A percentile compares a stretch with the other conserved stretches of the same genome.
These are phyloP conservation scores for Caenorhabditis japonica DNA, from an alignment of 2,888 invertebrate species.

Conservation along the genomic window DNA sequence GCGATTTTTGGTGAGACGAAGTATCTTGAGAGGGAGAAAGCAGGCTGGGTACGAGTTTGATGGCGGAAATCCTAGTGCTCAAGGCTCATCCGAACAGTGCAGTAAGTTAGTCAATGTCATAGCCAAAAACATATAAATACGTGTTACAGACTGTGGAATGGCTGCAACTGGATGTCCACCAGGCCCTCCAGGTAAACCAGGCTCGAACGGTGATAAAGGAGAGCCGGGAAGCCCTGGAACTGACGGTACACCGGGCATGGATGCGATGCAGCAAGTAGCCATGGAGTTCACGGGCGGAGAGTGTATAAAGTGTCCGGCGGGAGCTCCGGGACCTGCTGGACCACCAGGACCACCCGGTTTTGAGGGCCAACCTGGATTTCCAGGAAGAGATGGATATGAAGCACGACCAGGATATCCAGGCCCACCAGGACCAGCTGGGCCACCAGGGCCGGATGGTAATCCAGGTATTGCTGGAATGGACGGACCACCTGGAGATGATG, in stretches of 20 bases:
- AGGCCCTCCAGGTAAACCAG: constrained; percentile 16
- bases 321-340: constrained; percentile 41
- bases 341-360: constrained; percentile 41
- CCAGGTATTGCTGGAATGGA: constrained; percentile 21
- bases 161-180: constrained; percentile 25
- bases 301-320: constrained; percentile 40
- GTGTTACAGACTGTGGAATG: constrained; percentile 12
- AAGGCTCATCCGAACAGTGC: constrained; percentile 8
- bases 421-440: constrained; percentile 39
- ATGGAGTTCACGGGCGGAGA: constrained; percentile 39
- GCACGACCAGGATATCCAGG: constrained; percentile 35
- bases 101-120: constrained; percentile 4
- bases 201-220: constrained; percentile 18
- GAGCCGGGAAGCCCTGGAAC: constrained; percentile 23
- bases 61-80: constrained; percentile 5
- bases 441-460: constrained; percentile 22
- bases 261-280: constrained; percentile 43
- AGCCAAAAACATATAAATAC: background rate
- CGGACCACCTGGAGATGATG: constrained; percentile 32
- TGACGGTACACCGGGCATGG: constrained; percentile 32
- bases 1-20: constrained; percentile 16
- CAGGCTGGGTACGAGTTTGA: constrained; percentile 40
- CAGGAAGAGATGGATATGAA: constrained; percentile 31
- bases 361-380: constrained; percentile 30
- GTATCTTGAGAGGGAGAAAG: constrained; percentile 1